phyloP scores from a whole-genome alignment of 1,140 invertebrate species.

The Lordiphosa mommai region DNA sequence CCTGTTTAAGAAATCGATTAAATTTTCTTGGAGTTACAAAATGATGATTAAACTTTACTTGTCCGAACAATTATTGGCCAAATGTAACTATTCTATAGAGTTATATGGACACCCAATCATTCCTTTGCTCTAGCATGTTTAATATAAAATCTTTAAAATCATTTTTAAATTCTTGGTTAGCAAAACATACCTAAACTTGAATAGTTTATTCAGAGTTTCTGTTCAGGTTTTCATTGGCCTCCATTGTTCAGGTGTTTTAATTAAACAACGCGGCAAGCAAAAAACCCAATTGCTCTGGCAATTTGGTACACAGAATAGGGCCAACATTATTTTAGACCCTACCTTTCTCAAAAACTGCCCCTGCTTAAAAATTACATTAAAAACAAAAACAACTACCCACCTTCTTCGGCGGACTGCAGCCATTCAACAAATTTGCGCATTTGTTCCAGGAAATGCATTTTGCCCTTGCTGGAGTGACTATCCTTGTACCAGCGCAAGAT shows the following conservation, averaged over 20 bases:
- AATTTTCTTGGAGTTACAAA: too few species aligned
- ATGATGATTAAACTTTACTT: slow-evolving; percentile 6
- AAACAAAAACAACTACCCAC: slow-evolving; percentile 58
- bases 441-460: slow-evolving; percentile 97
- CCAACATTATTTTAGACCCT: slow-evolving; percentile 29
- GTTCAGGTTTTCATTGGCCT: slow-evolving; percentile 77
- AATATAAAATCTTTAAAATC: slow-evolving; percentile 32
- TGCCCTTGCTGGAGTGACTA: slow-evolving; percentile 94
- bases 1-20: too few species aligned
- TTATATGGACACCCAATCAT: slow-evolving; percentile 69
- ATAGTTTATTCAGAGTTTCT: too few species aligned
- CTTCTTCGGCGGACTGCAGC: slow-evolving; percentile 97
- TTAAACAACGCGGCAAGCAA: slow-evolving; percentile 72
- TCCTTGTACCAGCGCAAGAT: slow-evolving; percentile 97
- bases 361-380: background rate
- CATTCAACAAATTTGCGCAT: slow-evolving; percentile 98
- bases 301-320: slow-evolving; percentile 60
- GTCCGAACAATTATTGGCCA: slow-evolving; percentile 58
- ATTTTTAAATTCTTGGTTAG: slow-evolving; percentile 31
- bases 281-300: slow-evolving; percentile 68
- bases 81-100: slow-evolving; percentile 56
- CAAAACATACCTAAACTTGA: too few species aligned
- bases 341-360: slow-evolving; percentile 30
- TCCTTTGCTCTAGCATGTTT: slow-evolving; percentile 59
- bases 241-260: slow-evolving; percentile 25